A percentile compares a stretch with the other conserved stretches of the same genome.
Evolutionary conservation across 2,113 vertebrate genomes (phyloP).

Genomic region (Prietella phreatophila): DNA sequence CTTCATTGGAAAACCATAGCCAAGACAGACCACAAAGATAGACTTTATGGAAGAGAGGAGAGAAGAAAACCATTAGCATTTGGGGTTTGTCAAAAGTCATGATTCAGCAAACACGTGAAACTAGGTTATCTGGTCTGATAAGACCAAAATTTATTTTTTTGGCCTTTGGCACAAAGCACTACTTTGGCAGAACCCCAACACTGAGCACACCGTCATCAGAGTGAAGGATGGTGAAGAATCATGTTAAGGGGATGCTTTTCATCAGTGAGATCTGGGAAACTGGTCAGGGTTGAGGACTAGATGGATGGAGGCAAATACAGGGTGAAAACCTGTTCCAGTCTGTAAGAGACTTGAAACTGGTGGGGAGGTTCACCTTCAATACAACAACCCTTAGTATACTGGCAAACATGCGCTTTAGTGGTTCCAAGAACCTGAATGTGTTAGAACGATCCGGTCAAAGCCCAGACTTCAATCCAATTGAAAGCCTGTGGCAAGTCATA

Average conservation of each 20-base stretch:
- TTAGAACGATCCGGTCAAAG: not conserved
- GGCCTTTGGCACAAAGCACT: not conserved
- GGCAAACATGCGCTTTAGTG: not conserved
- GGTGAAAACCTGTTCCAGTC: not conserved
- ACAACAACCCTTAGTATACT: not conserved
- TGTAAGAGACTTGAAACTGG: not conserved
- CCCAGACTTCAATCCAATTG: not conserved
- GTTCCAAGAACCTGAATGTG: not conserved
- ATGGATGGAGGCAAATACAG: not conserved
- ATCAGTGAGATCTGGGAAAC: not conserved
- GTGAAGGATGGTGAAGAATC: not conserved
- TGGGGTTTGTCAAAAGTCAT: not conserved
- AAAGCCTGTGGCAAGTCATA: conserved; percentile 9
- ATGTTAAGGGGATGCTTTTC: not conserved
- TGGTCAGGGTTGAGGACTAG: not conserved
- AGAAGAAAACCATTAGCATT: not conserved
- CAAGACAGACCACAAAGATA: not conserved
- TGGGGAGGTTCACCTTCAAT: not conserved
- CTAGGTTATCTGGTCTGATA: not conserved
- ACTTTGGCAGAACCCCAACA: not conserved
- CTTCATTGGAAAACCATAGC: not conserved
- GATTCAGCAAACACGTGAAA: not conserved
- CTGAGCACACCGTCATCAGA: not conserved
- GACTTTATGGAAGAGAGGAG: not conserved
- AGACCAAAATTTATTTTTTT: not conserved